Evolutionary conservation across 2,113 vertebrate species (phyloP), one percentile per base, ranked within the genome.

Genomic region (Amblyopsis rosae): DNA sequence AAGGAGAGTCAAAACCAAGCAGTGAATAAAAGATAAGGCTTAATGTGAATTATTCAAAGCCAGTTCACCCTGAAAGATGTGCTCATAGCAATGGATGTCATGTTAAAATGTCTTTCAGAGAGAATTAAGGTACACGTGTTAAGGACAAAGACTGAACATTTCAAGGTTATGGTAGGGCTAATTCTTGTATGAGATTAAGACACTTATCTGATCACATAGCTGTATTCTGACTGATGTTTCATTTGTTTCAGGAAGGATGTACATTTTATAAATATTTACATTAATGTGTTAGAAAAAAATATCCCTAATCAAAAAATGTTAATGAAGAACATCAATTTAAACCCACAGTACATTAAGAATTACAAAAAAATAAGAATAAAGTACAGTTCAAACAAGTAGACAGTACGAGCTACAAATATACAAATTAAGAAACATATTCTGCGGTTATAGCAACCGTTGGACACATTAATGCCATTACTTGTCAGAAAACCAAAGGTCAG

Each of bases 351-450:
- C 15, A 61, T 69, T 77, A 71, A 74, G 62, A 82, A 82, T 83
- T 60, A 82, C 49, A 75, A 55, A 71, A 2, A 81, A 62, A 85
- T 55, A 68, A 80, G 82, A 88, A 59, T 74, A 82, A 75, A 65
- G 67, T 83, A 86, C 80, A 88, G 83, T 87, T 89, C 83, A 74
- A 81, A 88, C 78, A 82, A 77, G 73, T 81, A 73, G 87, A 91
- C 88, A 84, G 78, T 88, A 85, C 87, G 84, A 82, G 75, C 79
- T 88, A 92, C 92, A 92, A 87, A 93, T 90, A 91, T 88, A 91
- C 89, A 92, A 81, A 89, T 88, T 86, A 80, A 88, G 73, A 89
- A 90, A 87, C 85, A 87, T 81, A 85, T 78, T 86, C 83, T 83
- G 79, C 84, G 80, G 84, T 75, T 89, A 87, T 76, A 70, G 61